Evolutionary conservation across 2,113 vertebrate genomes (phyloP), one percentile per base, ranked within the genome.

Genomic region (Seriola rivoliana): DNA sequence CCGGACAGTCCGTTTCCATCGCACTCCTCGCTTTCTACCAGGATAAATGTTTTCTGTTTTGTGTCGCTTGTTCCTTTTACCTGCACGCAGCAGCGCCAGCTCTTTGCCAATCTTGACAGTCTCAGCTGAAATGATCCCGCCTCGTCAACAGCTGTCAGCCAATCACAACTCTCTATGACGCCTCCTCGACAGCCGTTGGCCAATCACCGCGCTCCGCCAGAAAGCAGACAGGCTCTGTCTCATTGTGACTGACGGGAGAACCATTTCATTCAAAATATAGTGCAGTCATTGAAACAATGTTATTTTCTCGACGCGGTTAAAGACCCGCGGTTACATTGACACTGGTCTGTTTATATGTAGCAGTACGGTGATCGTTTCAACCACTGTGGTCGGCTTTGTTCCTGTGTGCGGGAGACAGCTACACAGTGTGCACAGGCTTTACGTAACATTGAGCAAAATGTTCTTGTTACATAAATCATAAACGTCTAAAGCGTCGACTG

Each of bases 51-150:
- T 89, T 63, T 85, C 75, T 85, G 85, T 86, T 91, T 87, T 81
- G 52, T 84, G 82, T 93, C 82, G 81, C 88, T 75, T 60, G 68
- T 64, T 88, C 82, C 72, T 81, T 90, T 92, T 95, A 95, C 95
- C 95, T 96, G 95, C 93, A 86, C 72, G 84, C 81, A 90, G 85
- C 89, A 86, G 80, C 86, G 71, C 80, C 91, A 93, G 90, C 88
- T 82, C 80, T 89, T 87, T 89, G 90, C 93, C 92, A 91, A 92
- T 95, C 94, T 94, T 95, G 94, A 93, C 93, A 94, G 89, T 94
- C 88, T 81, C 83, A 85, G 76, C 76, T 42, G 64, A 38, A 64
- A 13, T 77, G 60, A 9, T 87, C 91, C 94, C 94, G 84, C 94
- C 94, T 75, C 71, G 10, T 75, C 0, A 10, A 32, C 66, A 14